These are phyloP conservation scores for Ficedula albicollis DNA, from an alignment of 2,797 vertebrate genomes.

Conservation along the genomic window DNA sequence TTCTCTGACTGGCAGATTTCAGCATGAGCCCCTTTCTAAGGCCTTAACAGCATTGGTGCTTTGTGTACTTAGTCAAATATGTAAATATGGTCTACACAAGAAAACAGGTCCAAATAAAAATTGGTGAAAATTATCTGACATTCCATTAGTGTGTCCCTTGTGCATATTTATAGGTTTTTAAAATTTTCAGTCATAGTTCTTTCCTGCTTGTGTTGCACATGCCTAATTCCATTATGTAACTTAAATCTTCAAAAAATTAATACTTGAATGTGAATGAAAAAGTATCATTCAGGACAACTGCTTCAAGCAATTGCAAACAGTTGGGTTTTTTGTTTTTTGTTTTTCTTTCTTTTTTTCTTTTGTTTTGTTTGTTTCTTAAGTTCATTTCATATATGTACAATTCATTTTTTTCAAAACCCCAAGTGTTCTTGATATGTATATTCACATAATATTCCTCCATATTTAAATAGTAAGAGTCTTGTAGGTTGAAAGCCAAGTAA, in stretches of 20 bases:
- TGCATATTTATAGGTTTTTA: slow-evolving; percentile 89
- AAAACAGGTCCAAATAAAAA: slow-evolving; percentile 95
- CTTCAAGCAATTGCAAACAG: slow-evolving; percentile 84
- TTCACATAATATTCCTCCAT: slow-evolving; percentile 83
- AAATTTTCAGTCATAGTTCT: slow-evolving; percentile 80
- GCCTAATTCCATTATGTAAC: slow-evolving; percentile 86
- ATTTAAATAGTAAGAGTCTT: slow-evolving; percentile 84
- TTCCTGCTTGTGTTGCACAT: slow-evolving; percentile 85
- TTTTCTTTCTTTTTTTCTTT: not conserved
- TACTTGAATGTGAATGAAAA: slow-evolving; percentile 83
- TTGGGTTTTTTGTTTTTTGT: slow-evolving; percentile 16
- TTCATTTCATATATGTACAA: slow-evolving; percentile 81
- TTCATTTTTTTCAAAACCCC: slow-evolving; percentile 79
- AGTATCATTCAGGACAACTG: slow-evolving; percentile 85
- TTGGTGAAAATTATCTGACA: slow-evolving; percentile 91
- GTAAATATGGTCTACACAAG: slow-evolving; percentile 98
- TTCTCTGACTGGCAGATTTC: slow-evolving; percentile 84
- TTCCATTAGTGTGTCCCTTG: slow-evolving; percentile 94
- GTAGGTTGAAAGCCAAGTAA: slow-evolving; percentile 82
- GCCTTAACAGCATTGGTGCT: slow-evolving; percentile 95
- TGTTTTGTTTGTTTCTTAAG: slow-evolving; percentile 69
- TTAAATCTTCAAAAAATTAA: slow-evolving; percentile 89
- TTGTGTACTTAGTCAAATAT: slow-evolving; percentile 96
- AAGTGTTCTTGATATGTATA: slow-evolving; percentile 84
- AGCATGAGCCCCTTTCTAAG: slow-evolving; percentile 85